Evolutionary conservation across 1,140 invertebrate species (phyloP), one percentile per base, ranked within the genome.

Genomic region (Drosophila navojoa): DNA sequence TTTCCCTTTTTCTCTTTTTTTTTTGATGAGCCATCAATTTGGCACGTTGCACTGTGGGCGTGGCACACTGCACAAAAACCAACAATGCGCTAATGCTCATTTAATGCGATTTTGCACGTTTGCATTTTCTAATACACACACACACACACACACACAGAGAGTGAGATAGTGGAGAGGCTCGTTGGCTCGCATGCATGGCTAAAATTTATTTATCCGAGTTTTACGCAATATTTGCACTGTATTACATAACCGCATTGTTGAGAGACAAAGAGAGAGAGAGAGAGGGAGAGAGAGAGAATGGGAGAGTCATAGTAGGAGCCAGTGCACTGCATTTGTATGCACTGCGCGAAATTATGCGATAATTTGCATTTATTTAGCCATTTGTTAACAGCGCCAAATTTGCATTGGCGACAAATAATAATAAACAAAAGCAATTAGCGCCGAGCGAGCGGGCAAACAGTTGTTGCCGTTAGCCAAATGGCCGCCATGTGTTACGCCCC

Each of bases 61-160:
- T 52, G 53, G 44, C 44, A 40, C 32, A 32, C 27, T 54, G 62
- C 71, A 66, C 75, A 67, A 76, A 87, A 87, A 79, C 72, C 78
- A 86, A 86, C 82, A 87, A 79, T 76, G 79, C 79, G 76, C 84
- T 87, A 87, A 87, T 87, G 79, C 79, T 82, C 79, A 87, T 89
- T 87, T 87, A 87, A 87, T 87, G 82, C 84, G 84, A 89, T 82
- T 87, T 87, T 75, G 76, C 82, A 87, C 82, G 82, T 87, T 84
- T 87, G 79, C 79, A 82, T 89, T 82, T 82, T 79, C 79, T 61
- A 85, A 80, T 68, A 70, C 61, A 49, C 52, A 32, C 58, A 47
- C 69, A 59, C 58, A 69, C 52, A 29, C 60, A 62, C 50, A 55
- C 42, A 52, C 50, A 35, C 32, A 59, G 40, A 45, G 0, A 16